Percentiles rank a stretch among this genome's conserved stretches.
phyloP scores from a whole-genome alignment of 1,140 invertebrate species.

The Dendroctonus valens region DNA sequence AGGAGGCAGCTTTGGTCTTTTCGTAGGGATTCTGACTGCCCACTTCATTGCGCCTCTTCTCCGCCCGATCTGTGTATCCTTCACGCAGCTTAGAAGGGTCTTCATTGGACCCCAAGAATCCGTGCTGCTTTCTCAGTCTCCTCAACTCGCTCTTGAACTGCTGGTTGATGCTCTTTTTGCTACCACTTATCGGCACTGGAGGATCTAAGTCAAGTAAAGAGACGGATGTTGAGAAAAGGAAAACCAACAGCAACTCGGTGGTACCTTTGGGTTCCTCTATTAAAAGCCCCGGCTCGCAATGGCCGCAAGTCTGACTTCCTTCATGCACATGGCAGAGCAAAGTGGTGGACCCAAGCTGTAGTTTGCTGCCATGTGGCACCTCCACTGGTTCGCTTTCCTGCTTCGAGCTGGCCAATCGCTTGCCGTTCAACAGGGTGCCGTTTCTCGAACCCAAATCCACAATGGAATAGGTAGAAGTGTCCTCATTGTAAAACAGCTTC shows the following conservation, averaged over 20 bases:
- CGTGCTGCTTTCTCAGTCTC: slow-evolving; percentile 80
- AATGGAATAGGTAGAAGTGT: slow-evolving; percentile 63
- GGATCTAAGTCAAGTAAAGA: background rate
- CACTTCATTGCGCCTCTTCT: slow-evolving; percentile 67
- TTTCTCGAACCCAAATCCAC: slow-evolving; percentile 85
- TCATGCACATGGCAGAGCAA: slow-evolving; percentile 84
- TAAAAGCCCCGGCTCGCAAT: slow-evolving; percentile 85
- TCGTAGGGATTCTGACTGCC: slow-evolving; percentile 80
- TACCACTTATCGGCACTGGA: background rate
- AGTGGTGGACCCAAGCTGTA: slow-evolving; percentile 70
- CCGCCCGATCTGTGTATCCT: slow-evolving; percentile 77
- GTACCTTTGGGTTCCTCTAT: slow-evolving; percentile 28
- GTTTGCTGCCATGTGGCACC: slow-evolving; percentile 72
- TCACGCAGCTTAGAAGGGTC: slow-evolving; percentile 41
- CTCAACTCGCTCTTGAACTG: slow-evolving; percentile 72
- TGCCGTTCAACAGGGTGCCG: slow-evolving; percentile 81
- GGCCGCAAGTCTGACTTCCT: slow-evolving; percentile 80
- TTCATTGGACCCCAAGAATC: slow-evolving; percentile 59
- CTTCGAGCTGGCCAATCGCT: slow-evolving; percentile 69
- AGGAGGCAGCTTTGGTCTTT: slow-evolving; percentile 77
- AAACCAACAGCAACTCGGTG: too few relatives aligned
- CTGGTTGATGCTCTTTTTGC: slow-evolving; percentile 44
- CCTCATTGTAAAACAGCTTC: slow-evolving; percentile 65
- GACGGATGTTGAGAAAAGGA: too few relatives aligned
- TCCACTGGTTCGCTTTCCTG: slow-evolving; percentile 62